Conservation (phyloP, 2,113 vertebrate species). For the Columba livia region DNA sequence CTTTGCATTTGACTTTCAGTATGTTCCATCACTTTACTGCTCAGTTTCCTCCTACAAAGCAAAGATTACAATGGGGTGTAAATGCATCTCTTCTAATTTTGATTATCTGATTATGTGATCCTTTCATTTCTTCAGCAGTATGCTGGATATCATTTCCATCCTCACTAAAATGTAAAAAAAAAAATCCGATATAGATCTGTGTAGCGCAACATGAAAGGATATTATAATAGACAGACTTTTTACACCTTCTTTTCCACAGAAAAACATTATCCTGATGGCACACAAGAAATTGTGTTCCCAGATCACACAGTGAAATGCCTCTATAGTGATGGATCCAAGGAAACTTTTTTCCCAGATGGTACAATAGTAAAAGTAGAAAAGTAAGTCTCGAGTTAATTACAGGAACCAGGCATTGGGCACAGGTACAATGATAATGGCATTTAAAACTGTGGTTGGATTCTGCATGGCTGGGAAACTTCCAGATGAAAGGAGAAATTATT, state of each 20-base stretch:
- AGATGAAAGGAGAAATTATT: not conserved
- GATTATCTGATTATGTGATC: not conserved
- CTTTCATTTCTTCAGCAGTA: not conserved
- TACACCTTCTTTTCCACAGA: conserved; percentile 60
- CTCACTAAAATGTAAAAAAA: not conserved
- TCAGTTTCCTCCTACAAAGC: not conserved
- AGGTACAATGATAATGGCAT: not conserved
- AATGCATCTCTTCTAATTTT: not conserved
- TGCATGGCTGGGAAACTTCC: not conserved
- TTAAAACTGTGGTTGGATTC: not conserved
- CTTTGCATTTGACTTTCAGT: not conserved
- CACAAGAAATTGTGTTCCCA: conserved; percentile 78
- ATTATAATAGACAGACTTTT: not conserved
- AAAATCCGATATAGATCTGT: not conserved
- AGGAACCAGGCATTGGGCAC: not conserved
- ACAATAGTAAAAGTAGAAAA: conserved; percentile 74
- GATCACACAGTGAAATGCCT: conserved; percentile 74
- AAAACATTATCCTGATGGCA: conserved; percentile 75
- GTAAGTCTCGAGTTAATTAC: conserved; percentile 23
- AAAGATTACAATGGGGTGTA: not conserved
- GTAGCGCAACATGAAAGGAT: not conserved
- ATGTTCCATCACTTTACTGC: not conserved
- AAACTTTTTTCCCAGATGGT: conserved; percentile 78
- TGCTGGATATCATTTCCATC: not conserved
- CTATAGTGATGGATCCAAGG: conserved; percentile 62